These are phyloP conservation scores for Hyperoplus lanceolatus DNA, from an alignment of 2,797 vertebrate species.

Conservation along the genomic window DNA sequence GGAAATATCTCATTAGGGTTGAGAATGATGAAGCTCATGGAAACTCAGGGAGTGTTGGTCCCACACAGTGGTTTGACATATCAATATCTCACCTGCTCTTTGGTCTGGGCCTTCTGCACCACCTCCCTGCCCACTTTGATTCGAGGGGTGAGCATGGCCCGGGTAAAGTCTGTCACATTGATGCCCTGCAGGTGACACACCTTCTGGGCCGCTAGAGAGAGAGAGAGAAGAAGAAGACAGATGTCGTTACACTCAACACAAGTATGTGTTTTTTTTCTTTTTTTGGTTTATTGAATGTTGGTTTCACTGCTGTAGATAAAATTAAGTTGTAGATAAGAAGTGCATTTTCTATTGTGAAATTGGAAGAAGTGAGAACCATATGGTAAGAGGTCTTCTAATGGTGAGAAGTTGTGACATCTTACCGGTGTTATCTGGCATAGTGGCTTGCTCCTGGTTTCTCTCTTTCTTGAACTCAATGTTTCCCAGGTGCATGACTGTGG, in stretches of 20 bases:
- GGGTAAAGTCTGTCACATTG: constrained; percentile 97
- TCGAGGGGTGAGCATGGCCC: constrained; percentile 94
- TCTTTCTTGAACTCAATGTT: constrained; percentile 99
- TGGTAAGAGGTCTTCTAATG: background rate
- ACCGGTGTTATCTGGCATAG: constrained; percentile 99
- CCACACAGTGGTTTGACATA: background rate
- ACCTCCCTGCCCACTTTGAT: constrained; percentile 98
- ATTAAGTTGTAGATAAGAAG: background rate
- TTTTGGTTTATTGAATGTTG: background rate
- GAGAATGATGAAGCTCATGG: background rate
- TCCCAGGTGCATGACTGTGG: constrained; percentile 94
- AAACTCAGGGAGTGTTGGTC: constrained; percentile 1
- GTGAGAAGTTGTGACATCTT: constrained; percentile 34
- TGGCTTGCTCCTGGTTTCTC: constrained; percentile 97
- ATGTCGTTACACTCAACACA: background rate
- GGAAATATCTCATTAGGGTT: background rate
- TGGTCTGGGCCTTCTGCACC: constrained; percentile 98
- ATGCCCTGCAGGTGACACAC: constrained; percentile 97
- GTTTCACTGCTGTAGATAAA: background rate
- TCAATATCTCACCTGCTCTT: constrained; percentile 90
- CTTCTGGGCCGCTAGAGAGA: constrained; percentile 92
- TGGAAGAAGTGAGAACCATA: background rate
- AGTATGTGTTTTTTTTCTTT: background rate
- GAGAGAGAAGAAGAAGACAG: background rate
- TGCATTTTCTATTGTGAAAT: background rate